Percentiles rank a stretch among this genome's conserved stretches.
phyloP scores from a whole-genome alignment of 2,888 invertebrate species.

The Diarsia brunnea region DNA sequence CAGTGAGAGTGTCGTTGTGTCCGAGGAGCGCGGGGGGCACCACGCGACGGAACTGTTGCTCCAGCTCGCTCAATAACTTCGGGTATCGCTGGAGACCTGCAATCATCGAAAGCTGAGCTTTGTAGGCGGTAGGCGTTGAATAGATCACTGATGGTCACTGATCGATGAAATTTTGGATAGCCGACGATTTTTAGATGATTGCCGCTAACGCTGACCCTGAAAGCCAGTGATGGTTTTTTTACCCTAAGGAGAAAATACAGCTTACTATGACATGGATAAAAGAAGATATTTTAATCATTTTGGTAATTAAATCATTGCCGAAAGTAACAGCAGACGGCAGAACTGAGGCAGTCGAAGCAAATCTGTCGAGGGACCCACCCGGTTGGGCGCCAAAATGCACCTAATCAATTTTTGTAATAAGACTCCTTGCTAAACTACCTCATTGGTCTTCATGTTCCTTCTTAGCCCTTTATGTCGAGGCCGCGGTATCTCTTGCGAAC shows the following conservation, averaged over 20 bases:
- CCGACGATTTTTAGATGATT: background rate
- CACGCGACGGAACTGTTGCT: constrained; percentile 90
- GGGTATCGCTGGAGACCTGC: constrained; percentile 91
- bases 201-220: background rate
- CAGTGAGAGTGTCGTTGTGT: constrained; percentile 75
- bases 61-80: constrained; percentile 88
- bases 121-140: background rate
- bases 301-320: background rate
- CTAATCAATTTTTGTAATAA: background rate
- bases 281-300: background rate
- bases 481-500: too few species aligned
- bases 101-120: constrained; percentile 24
- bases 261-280: background rate
- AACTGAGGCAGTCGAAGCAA: background rate
- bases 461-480: too few species aligned
- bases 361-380: background rate
- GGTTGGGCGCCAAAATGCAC: constrained; percentile 2
- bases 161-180: background rate
- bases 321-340: background rate
- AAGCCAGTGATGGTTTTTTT: background rate
- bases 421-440: background rate
- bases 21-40: constrained; percentile 89
- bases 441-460: too few species aligned
- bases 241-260: background rate
- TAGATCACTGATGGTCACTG: background rate